Evolutionary conservation across 2,888 invertebrate species (phyloP), one percentile per base, ranked within the genome.

Genomic region (Yponomeuta sedellus): DNA sequence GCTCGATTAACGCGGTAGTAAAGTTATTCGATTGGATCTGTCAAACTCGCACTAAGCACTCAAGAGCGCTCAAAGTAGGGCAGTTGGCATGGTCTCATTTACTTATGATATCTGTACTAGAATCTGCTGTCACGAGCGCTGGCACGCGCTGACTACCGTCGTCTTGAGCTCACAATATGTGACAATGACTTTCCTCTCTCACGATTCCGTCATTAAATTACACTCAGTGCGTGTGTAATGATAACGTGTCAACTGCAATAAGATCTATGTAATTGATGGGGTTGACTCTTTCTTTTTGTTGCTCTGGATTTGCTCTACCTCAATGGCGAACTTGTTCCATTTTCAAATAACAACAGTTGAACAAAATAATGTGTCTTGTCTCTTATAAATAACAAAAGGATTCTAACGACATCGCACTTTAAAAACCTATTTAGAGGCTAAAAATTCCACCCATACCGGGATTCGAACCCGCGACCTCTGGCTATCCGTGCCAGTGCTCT

Each of bases 181-280:
- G 57, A 80, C 81, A 81, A 79, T 77, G 75, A 79, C 81, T 84
- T 84, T 84, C 82, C 77, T 83, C 81, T 84, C 83, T 81, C 82
- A 85, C 81, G 81, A 78, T 71, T 77, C 76, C 77, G 65, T 59
- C 65, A 59, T 65, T 65, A 65, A 40, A 59, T 59, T 58, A 65
- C 39, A 59, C 34, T 59, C 40, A 65, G 65, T 40, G 57, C 28
- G 64, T 64, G 64, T 56, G 56, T 64, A 57, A 64, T 64, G 64
- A 64, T 57, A 64, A 64, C 56, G 64, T 64, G 64, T 64, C 64
- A 64, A 64, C 57, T 28, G 64, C 57, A 64, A 56, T 64, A 57
- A 28, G 64, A 64, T 64, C 56, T 64, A n/a, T 57, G 56, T 64
- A 56, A 64, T 64, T 64, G 64, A 25, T 57, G 34, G 40, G 44